phyloP scores from a whole-genome alignment of 37 sponge, comb jelly and placozoan species.

The Dysidea cf. avara region DNA sequence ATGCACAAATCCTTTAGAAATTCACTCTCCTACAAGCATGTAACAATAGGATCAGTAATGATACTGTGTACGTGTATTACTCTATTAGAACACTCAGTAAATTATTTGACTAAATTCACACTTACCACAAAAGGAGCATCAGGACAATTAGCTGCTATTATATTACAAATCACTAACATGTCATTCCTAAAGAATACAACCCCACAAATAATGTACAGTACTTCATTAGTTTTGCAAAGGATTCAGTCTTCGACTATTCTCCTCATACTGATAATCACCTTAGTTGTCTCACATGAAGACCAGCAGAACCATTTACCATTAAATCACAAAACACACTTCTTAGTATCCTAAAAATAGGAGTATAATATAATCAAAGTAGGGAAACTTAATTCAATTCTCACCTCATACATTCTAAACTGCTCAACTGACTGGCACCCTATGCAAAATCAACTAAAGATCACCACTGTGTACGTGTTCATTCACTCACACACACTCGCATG shows the following conservation, averaged over 20 bases:
- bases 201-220: too few species aligned
- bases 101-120: not conserved
- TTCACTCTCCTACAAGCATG: slow-evolving; percentile 54
- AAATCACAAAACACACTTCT: slow-evolving; percentile 33
- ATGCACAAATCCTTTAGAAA: slow-evolving; percentile 60
- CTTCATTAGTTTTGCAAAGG: too few species aligned
- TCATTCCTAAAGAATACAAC: slow-evolving; percentile 77
- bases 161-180: slow-evolving; percentile 46
- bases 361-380: not conserved
- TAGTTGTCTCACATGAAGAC: slow-evolving; percentile 44
- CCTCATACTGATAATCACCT: too few species aligned
- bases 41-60: not conserved
- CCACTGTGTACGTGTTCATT: too few species aligned
- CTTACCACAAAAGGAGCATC: slow-evolving; percentile 82
- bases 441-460: not conserved
- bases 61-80: too few species aligned
- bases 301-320: slow-evolving; percentile 31
- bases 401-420: slow-evolving; percentile 51
- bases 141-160: slow-evolving; percentile 58
- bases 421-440: slow-evolving; percentile 61
- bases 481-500: too few species aligned
- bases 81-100: too few species aligned
- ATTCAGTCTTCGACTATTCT: too few species aligned
- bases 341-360: slow-evolving; percentile 30
- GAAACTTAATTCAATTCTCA: not conserved